A percentile compares a stretch with the other conserved stretches of the same genome.
These are phyloP conservation scores for Tetheella fluctuosa DNA, from an alignment of 2,888 invertebrate genomes.

Conservation along the genomic window DNA sequence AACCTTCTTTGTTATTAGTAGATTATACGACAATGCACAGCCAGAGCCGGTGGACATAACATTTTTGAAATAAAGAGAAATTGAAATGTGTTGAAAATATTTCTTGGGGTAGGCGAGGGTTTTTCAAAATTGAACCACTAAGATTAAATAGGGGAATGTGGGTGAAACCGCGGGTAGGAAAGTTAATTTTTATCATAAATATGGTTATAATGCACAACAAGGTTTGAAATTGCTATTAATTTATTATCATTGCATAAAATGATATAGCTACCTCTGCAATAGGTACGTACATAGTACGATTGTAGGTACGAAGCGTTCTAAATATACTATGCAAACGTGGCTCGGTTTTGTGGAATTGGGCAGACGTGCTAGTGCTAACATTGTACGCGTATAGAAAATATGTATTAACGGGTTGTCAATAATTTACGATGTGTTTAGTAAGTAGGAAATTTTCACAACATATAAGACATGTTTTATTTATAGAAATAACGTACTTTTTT, in stretches of 20 bases:
- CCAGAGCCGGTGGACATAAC: too few relatives aligned
- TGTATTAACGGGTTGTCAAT: neutral
- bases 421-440: neutral
- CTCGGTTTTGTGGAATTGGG: neutral
- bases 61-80: too few relatives aligned
- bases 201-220: neutral
- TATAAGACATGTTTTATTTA: too few relatives aligned
- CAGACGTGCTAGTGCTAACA: conserved; percentile 1
- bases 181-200: too few relatives aligned
- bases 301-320: neutral
- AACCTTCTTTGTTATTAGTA: neutral
- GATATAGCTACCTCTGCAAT: neutral
- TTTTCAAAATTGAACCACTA: too few relatives aligned
- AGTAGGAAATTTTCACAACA: neutral
- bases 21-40: too few relatives aligned
- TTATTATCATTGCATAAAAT: neutral
- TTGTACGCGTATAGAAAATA: neutral
- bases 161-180: too few relatives aligned
- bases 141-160: too few relatives aligned
- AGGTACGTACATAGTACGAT: neutral
- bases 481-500: too few relatives aligned
- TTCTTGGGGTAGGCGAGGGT: too few relatives aligned
- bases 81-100: too few relatives aligned
- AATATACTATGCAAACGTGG: conserved; percentile 4
- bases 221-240: neutral